Evolutionary conservation across 2,113 vertebrate species (phyloP).

Genomic region (Poeciliopsis occidentalis): DNA sequence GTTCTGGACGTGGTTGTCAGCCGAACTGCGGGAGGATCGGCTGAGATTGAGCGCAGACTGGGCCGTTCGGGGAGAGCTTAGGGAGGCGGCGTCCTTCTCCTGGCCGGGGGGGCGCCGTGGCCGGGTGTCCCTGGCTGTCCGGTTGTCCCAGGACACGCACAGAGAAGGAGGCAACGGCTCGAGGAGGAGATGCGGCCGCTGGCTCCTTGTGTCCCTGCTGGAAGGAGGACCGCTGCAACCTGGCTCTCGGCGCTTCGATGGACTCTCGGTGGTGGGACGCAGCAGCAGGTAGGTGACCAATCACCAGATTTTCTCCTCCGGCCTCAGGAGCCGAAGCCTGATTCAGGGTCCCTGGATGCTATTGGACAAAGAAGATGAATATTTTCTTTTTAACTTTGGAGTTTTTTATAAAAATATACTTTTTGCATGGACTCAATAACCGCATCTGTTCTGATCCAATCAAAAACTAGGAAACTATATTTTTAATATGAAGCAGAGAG

Average conservation of each 20-base stretch:
- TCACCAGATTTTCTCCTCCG: constrained; percentile 33
- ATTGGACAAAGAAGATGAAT: constrained; percentile 17
- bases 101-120: constrained; percentile 64
- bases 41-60: constrained; percentile 72
- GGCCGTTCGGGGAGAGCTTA: constrained; percentile 66
- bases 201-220: constrained; percentile 70
- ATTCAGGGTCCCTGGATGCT: constrained; percentile 51
- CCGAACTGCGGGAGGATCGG: constrained; percentile 60
- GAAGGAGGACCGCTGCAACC: constrained; percentile 66
- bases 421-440: not conserved
- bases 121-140: constrained; percentile 71
- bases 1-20: constrained; percentile 41
- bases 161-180: constrained; percentile 81
- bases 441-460: not conserved
- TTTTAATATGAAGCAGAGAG: not conserved
- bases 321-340: constrained; percentile 50
- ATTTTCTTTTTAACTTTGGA: too few relatives aligned
- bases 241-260: constrained; percentile 69
- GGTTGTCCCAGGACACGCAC: constrained; percentile 80
- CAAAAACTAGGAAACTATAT: not conserved
- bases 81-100: constrained; percentile 73
- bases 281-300: constrained; percentile 37
- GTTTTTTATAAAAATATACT: not conserved
- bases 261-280: constrained; percentile 47
- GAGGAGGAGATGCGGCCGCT: constrained; percentile 75